Percentiles rank a stretch among this genome's conserved stretches.
Evolutionary conservation across 1,140 invertebrate genomes (phyloP).

Genomic region (Neodiprion lecontei): DNA sequence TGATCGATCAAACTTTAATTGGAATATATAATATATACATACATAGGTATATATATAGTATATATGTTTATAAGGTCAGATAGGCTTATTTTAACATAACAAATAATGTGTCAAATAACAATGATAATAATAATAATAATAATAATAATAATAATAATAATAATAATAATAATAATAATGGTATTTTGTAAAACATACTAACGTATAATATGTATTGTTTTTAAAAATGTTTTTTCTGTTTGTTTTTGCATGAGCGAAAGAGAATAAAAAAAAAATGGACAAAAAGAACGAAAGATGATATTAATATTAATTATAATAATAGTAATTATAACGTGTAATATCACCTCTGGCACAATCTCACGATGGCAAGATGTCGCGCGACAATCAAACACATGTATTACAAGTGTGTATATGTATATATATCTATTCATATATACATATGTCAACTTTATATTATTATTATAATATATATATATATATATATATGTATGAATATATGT

Average conservation of each 20-base stretch:
- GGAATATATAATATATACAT: background rate
- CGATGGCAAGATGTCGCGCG: constrained; percentile 63
- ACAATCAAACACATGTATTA: constrained; percentile 23
- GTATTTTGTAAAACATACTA: constrained; percentile 64
- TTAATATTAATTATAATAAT: constrained; percentile 49
- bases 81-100: constrained; percentile 17
- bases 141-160: constrained; percentile 36
- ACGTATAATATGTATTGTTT: constrained; percentile 64
- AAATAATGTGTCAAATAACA: background rate
- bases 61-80: constrained; percentile 10
- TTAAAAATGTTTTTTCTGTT: background rate
- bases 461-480: background rate
- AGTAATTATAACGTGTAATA: constrained; percentile 61
- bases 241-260: background rate
- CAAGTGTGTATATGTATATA: no score
- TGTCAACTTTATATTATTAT: no score
- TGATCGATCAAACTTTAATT: background rate
- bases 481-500: background rate
- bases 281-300: background rate
- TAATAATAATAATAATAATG: constrained; percentile 23
- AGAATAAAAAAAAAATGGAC: background rate
- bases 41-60: constrained; percentile 3
- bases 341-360: constrained; percentile 65
- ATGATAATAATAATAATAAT: constrained; percentile 23
- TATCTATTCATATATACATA: no score